These are phyloP conservation scores for Erebia epiphron DNA, from an alignment of 2,888 invertebrate genomes.

Conservation along the genomic window DNA sequence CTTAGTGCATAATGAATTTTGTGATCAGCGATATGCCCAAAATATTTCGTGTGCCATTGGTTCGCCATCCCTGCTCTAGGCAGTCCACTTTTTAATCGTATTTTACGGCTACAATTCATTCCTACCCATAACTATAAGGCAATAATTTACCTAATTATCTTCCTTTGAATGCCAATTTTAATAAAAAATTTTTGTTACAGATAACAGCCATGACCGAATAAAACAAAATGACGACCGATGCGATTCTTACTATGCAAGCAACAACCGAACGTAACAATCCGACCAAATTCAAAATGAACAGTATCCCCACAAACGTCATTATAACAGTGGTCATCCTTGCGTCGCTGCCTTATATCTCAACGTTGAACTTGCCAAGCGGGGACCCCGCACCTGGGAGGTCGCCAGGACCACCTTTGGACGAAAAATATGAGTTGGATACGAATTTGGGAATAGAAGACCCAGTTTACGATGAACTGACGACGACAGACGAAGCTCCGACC, in stretches of 20 bases:
- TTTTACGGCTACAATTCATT: no score
- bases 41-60: no score
- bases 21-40: no score
- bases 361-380: constrained; percentile 75
- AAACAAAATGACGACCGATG: constrained; percentile 29
- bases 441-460: constrained; percentile 43
- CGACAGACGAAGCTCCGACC: constrained; percentile 50
- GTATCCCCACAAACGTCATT: constrained; percentile 49
- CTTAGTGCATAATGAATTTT: no score
- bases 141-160: no score
- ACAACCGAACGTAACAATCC: constrained; percentile 44
- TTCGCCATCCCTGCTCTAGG: no score
- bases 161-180: no score
- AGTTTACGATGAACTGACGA: constrained; percentile 61
- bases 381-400: constrained; percentile 87
- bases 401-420: constrained; percentile 81
- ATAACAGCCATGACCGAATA: constrained; percentile 20
- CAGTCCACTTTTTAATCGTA: no score
- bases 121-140: no score
- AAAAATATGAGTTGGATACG: constrained; percentile 39
- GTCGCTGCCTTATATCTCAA: constrained; percentile 70
- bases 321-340: constrained; percentile 61
- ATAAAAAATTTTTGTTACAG: constrained; percentile 34
- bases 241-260: constrained; percentile 38
- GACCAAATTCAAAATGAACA: constrained; percentile 59